phyloP scores from a whole-genome alignment of 2,797 vertebrate species.

The Champsocephalus esox region DNA sequence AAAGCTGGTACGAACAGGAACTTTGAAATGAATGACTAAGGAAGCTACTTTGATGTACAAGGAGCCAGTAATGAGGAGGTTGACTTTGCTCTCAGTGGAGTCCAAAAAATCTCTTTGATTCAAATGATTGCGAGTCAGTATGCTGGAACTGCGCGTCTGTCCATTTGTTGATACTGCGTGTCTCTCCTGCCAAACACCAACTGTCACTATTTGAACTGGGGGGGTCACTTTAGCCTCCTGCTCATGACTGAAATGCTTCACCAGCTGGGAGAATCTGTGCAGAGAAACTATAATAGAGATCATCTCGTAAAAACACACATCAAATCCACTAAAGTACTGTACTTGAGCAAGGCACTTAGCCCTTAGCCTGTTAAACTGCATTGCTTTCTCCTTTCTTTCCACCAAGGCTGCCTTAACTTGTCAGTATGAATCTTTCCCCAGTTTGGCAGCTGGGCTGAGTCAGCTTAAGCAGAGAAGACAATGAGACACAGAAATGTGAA shows the following conservation, averaged over 20 bases:
- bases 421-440: constrained; percentile 6
- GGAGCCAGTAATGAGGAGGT: constrained; percentile 65
- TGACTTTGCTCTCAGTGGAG: constrained; percentile 43
- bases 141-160: constrained; percentile 4
- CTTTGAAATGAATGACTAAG: constrained; percentile 44
- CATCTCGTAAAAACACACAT: constrained; percentile 6
- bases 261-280: constrained; percentile 26
- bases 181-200: constrained; percentile 29
- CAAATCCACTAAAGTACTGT: constrained; percentile 15
- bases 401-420: background rate
- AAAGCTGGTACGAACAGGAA: constrained; percentile 39
- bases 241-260: constrained; percentile 26
- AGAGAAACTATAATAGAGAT: constrained; percentile 32
- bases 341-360: constrained; percentile 38
- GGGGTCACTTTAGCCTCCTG: constrained; percentile 21
- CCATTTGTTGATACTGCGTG: constrained; percentile 43
- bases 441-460: constrained; percentile 14
- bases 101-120: constrained; percentile 28
- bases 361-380: constrained; percentile 8
- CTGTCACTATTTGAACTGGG: constrained; percentile 37
- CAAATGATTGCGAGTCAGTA: constrained; percentile 28
- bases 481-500: constrained; percentile 15
- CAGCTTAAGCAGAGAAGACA: constrained; percentile 18
- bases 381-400: constrained; percentile 5
- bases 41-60: constrained; percentile 62